phyloP scores from a whole-genome alignment of 2,113 vertebrate genomes.

The Amphiprion percula region DNA sequence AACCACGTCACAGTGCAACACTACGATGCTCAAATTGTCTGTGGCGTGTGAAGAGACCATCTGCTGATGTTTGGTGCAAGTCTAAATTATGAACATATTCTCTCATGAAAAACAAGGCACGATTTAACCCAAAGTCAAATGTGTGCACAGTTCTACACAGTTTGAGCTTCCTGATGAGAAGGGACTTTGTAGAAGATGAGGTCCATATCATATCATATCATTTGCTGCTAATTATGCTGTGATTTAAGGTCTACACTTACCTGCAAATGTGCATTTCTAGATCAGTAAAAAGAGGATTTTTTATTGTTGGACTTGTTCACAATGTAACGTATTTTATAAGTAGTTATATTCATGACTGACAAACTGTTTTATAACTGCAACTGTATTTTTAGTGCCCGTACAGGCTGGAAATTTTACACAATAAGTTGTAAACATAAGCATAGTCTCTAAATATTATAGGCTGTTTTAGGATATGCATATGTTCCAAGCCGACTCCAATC shows the following conservation, averaged over 20 bases:
- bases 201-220: too few relatives aligned
- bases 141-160: neutral
- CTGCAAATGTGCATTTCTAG: neutral
- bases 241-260: too few relatives aligned
- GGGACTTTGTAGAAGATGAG: too few relatives aligned
- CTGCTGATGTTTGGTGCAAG: conserved; percentile 13
- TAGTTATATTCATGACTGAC: too few relatives aligned
- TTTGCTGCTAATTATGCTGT: neutral
- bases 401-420: neutral
- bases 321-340: too few relatives aligned
- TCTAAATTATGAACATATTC: conserved; percentile 11
- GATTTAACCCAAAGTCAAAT: conserved; percentile 9
- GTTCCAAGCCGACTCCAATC: conserved; percentile 1
- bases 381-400: conserved; percentile 4
- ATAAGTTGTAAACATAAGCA: neutral
- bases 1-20: neutral
- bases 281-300: too few relatives aligned
- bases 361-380: neutral
- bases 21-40: neutral
- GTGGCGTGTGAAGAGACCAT: conserved; percentile 2
- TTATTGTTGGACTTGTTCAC: too few relatives aligned
- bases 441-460: neutral
- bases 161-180: too few relatives aligned
- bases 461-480: conserved; percentile 20
- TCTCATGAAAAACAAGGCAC: neutral